Base-by-base conservation (phyloP, 37 sponge, comb jelly and placozoan species). In the Tethya wilhelma region DNA sequence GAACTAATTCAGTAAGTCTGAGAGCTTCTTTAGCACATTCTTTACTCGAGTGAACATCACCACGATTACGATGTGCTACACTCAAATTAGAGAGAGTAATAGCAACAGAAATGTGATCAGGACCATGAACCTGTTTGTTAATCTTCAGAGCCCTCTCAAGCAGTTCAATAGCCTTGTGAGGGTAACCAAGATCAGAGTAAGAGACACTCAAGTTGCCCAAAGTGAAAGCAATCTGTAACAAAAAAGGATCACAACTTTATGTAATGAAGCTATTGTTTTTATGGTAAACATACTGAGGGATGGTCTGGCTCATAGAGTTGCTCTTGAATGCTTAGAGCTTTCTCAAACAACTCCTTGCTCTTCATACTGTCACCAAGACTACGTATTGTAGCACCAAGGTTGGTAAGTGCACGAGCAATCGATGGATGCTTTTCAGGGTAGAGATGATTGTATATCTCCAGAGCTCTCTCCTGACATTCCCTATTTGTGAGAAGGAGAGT, bases 381-480 rank as follows among this genome's bases (percentile, higher is more conserved):
- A 1, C 34, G 34, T 34, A n/a, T 30, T 2, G 7, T 1, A 20
- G 36, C 34, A 3, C 66, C 66, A 3, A 64, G 36, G 66, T 64
- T 64, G 34, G 34, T 30, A 2, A 64, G 66, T 2, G 31, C 66
- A 31, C 1, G 2, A 4, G 66, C 66, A 3, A 64, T 34, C 3
- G 66, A 64, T 19, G 66, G 66, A 30, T 64, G 66, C 19, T 64
- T 28, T 31, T 5, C 4, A 4, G 2, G 34, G 34, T 29, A 64
- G 34, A 64, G 32, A 19, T 64, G 17, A n/a, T 64, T 30, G 34
- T 64, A 30, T 31, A 64, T 64, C 31, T 32, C 34, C 2, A 64
- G 66, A 31, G 66, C 66, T 29, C 66, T n/a, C 31, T 64, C 66
- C 26, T 33, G 34, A 30, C 66, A 64, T 29, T 64, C 36, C 66